Base-by-base conservation (phyloP, 1,140 invertebrate genomes). In the Drosophila sp. region DNA sequence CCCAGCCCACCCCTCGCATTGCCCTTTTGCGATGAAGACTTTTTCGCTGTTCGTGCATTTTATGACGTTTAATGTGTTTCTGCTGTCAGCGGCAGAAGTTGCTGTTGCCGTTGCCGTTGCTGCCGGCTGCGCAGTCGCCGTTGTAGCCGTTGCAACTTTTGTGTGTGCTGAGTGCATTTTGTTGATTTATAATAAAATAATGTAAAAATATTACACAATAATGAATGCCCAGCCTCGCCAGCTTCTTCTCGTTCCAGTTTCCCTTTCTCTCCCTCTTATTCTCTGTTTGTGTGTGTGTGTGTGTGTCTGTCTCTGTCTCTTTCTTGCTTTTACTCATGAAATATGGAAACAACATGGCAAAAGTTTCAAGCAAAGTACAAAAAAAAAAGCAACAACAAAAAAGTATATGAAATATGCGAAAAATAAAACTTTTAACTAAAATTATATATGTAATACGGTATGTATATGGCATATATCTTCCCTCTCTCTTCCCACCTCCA, bases 111-210 rank as follows among this genome's bases (percentile, higher is more conserved):
- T 38, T 47, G 44, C 23, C 10, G 40, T 17, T 41, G 40, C 62
- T 23, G 17, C 32, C 30, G 50, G 44, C 63, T 8, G 17, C 44
- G 73, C 64, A 62, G 67, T 41, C 35, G 65, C 44, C 67, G 79
- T 60, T 63, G 63, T 23, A 75, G 75, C 55, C 70, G 74, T 66
- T 82, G 82, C 82, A 86, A 87, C 66, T 71, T 86, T 77, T 68
- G 66, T 68, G 65, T 61, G 75, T 76, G 77, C 71, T 79, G 85
- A 90, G 85, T 90, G 85, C 85, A 90, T 90, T 90, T 90, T 85
- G 86, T 90, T 90, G 85, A 90, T 90, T 90, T 90, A 90, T 90
- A 90, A 90, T 90, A 90, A 90, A 90, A 90, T 90, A 90, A 90
- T 90, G 80, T 90, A 90, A 90, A 90, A 90, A 90, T 90, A 90